Base-by-base conservation (phyloP, 30 jellyfish, hydroid and myxozoan species). In the Phacellophora camtschatica region DNA sequence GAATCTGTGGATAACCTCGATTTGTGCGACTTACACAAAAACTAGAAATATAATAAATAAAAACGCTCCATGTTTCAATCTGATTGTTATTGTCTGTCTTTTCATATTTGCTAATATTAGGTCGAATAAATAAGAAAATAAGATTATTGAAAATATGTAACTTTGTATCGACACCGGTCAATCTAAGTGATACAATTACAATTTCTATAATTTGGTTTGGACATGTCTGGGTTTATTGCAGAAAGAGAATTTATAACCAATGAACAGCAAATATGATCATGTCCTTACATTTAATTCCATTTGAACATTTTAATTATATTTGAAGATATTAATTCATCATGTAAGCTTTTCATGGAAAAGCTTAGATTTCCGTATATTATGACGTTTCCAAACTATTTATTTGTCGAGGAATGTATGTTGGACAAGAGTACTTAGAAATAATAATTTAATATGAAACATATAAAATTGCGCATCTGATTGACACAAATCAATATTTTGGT, bases 151-250 rank as follows among this genome's bases (percentile, higher is more conserved):
- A 49, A 73, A 67, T 59, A 50, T 41, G 35, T 55, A 73, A 37
- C 27, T 11, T 31, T 34, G 33, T 45, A 62, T 59, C 75, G 55
- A 12, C 34, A 48, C 43, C 51, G 48, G 50, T 80, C 53, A 66
- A 80, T 66, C 91, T 39, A 80, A 46, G 31, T 80, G 53, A 80
- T 45, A 62, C 74, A 36, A 80, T 65, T 80, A 64, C 69, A 27
- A 42, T 65, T 24, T 22, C 64, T 23, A 33, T 63, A 46, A 80
- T 54, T 80, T 43, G 23, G 71, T 55, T 67, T 80, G 37, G 36
- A 46, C 55, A 53, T 30, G 91, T 80, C 91, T 80, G 66, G 91
- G 37, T 80, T 64, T 64, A 66, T 66, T 50, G 84, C 91, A 28
- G 61, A 49, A 37, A 66, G 48, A 36, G 36, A 70, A 71, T 20